These are phyloP conservation scores for Ceratina japonica DNA, from an alignment of 1,140 invertebrate species.

Conservation along the genomic window DNA sequence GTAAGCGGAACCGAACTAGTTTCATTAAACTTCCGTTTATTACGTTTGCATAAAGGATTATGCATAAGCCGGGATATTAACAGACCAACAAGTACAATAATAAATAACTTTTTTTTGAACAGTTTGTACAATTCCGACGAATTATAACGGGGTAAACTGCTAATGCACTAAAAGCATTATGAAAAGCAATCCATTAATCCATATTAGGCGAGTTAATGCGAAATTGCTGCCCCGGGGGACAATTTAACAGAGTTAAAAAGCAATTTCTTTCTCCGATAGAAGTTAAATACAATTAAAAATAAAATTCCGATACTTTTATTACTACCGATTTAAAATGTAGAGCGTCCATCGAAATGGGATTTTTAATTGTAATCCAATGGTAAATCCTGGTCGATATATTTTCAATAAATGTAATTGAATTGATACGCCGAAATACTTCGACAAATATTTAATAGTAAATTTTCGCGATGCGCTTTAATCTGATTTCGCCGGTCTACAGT, in stretches of 20 bases:
- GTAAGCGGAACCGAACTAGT: too few relatives aligned
- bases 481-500: too few relatives aligned
- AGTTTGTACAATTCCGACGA: too few relatives aligned
- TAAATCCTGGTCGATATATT: too few relatives aligned
- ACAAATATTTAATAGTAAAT: not conserved
- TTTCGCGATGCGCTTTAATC: conserved; percentile 1
- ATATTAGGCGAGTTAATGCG: not conserved
- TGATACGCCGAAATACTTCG: not conserved
- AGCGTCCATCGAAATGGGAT: too few relatives aligned
- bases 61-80: not conserved
- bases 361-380: too few relatives aligned
- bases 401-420: too few relatives aligned
- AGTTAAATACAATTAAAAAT: not conserved
- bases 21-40: not conserved
- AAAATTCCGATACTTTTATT: not conserved
- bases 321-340: too few relatives aligned
- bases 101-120: not conserved
- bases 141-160: too few relatives aligned
- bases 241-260: not conserved
- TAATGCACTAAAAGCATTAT: conserved; percentile 4
- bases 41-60: not conserved
- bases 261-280: not conserved
- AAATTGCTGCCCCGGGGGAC: not conserved
- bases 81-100: not conserved
- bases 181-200: conserved; percentile 3